A percentile compares a stretch with the other conserved stretches of the same genome.
Conservation (phyloP, 2,113 vertebrate genomes). For the Hippocampus zosterae region DNA sequence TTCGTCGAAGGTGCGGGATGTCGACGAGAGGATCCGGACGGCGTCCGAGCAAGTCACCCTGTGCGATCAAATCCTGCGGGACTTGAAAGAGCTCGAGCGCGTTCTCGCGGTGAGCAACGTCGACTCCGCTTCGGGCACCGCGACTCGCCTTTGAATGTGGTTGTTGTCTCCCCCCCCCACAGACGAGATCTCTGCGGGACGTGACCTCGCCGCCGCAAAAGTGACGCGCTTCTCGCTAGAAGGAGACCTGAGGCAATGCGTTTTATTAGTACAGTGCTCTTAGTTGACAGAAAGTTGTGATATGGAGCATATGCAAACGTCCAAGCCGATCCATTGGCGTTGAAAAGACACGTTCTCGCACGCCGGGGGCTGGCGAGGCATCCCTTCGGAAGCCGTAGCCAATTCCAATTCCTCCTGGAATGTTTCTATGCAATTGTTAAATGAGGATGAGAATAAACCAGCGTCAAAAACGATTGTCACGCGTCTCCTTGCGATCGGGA, state of each 20-base stretch:
- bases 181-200: conserved; percentile 55
- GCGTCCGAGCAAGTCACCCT: conserved; percentile 40
- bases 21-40: conserved; percentile 16
- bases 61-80: conserved; percentile 48
- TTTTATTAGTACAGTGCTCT: conserved; percentile 98
- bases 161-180: not conserved
- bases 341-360: conserved; percentile 85
- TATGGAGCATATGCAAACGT: conserved; percentile 89
- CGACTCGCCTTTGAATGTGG: not conserved
- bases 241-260: conserved; percentile 75
- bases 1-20: conserved; percentile 16
- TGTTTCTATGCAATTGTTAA: conserved; percentile 9
- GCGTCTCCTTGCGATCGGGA: no score
- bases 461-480: no score
- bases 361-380: conserved; percentile 79
- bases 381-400: conserved; percentile 82
- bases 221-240: conserved; percentile 6
- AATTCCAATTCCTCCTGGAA: not conserved
- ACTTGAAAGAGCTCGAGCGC: conserved; percentile 44
- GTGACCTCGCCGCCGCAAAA: conserved; percentile 13
- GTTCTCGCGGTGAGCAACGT: conserved; percentile 46
- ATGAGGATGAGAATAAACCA: not conserved
- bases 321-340: conserved; percentile 91
- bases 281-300: conserved; percentile 84
- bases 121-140: rapidly evolving